phyloP scores from a whole-genome alignment of 2,888 invertebrate species.

The Drosophila niveifrons region DNA sequence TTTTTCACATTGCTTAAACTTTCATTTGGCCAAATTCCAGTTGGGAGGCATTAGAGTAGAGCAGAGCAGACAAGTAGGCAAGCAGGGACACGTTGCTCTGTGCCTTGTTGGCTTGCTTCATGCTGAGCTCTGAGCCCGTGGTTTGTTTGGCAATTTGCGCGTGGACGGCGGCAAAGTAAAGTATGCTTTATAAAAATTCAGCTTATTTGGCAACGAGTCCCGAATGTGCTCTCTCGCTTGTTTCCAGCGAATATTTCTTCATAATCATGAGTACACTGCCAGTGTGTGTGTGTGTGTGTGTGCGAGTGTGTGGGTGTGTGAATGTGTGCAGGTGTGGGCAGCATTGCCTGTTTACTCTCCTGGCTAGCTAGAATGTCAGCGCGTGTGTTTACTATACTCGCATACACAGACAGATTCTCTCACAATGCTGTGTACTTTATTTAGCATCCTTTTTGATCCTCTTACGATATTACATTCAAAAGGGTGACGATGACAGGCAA shows the following conservation, averaged over 20 bases:
- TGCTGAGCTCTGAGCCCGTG: conserved; percentile 6
- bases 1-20: conserved; percentile 73
- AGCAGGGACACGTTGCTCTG: not conserved
- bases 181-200: conserved; percentile 66
- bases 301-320: conserved; percentile 28
- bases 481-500: conserved; percentile 33
- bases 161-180: conserved; percentile 45
- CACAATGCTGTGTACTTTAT: conserved; percentile 37
- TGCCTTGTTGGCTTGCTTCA: not conserved
- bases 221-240: conserved; percentile 55
- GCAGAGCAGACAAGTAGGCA: not conserved
- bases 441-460: conserved; percentile 67
- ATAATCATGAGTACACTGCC: conserved; percentile 37
- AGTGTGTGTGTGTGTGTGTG: conserved; percentile 26
- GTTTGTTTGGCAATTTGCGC: conserved; percentile 61
- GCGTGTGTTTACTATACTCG: conserved; percentile 25
- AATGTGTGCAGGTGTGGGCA: conserved; percentile 30
- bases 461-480: conserved; percentile 31
- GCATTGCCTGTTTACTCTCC: conserved; percentile 21
- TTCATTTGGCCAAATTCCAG: conserved; percentile 66
- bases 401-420: conserved; percentile 6
- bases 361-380: conserved; percentile 35
- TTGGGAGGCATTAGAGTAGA: not conserved
- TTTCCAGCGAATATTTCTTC: conserved; percentile 65
- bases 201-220: conserved; percentile 76